Conservation (phyloP, 2,797 vertebrate genomes). For the Platalea minor region DNA sequence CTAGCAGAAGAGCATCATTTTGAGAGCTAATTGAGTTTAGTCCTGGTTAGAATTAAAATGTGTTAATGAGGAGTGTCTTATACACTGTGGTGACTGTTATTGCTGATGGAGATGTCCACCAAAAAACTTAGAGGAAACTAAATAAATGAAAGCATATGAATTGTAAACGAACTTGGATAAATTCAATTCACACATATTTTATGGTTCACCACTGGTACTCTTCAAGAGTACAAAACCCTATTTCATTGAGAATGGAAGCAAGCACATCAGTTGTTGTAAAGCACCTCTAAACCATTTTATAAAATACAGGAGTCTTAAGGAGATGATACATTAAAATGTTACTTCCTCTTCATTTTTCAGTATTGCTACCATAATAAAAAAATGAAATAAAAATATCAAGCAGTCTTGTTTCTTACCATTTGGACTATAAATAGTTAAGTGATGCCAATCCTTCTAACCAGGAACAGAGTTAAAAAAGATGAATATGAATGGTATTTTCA, state of each 20-base stretch:
- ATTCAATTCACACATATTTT: slow-evolving; percentile 33
- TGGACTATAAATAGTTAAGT: not conserved
- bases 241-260: slow-evolving; percentile 3
- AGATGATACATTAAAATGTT: not conserved
- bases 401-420: not conserved
- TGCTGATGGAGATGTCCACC: slow-evolving; percentile 9
- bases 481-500: not conserved
- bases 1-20: slow-evolving; percentile 13
- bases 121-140: slow-evolving; percentile 10
- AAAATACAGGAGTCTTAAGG: not conserved
- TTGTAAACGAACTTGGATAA: not conserved
- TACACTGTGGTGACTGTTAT: not conserved
- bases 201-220: not conserved
- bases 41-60: slow-evolving; percentile 56
- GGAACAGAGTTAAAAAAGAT: not conserved
- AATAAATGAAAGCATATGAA: slow-evolving; percentile 4
- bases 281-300: not conserved
- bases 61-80: slow-evolving; percentile 46
- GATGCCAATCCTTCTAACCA: not conserved
- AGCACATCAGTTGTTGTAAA: not conserved
- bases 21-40: slow-evolving; percentile 56
- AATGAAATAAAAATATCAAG: not conserved
- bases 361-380: not conserved
- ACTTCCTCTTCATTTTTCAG: not conserved
- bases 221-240: not conserved